phyloP scores from a whole-genome alignment of 1,140 invertebrate genomes.

The Zaprionus ornatus region DNA sequence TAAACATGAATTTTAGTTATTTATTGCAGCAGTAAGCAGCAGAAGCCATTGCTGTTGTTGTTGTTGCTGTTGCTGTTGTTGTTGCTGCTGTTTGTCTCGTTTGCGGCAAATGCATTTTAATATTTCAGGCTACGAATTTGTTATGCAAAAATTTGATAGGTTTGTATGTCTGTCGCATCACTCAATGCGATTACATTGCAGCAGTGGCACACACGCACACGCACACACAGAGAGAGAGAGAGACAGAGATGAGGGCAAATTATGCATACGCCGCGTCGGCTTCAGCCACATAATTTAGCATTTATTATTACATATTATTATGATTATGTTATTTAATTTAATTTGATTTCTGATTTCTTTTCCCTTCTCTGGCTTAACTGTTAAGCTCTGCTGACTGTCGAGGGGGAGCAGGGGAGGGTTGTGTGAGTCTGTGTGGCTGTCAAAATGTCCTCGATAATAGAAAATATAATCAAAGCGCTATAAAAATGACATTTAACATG shows the following conservation, averaged over 20 bases:
- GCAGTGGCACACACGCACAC: background rate
- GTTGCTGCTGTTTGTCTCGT: constrained; percentile 47
- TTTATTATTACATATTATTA: constrained; percentile 80
- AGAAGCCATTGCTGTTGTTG: constrained; percentile 26
- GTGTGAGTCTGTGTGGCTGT: constrained; percentile 11
- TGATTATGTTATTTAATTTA: constrained; percentile 82
- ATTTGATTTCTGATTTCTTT: constrained; percentile 67
- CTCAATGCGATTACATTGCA: constrained; percentile 71
- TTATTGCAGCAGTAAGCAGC: constrained; percentile 51
- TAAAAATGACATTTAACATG: constrained; percentile 82
- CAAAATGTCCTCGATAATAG: constrained; percentile 80
- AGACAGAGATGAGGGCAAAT: constrained; percentile 43
- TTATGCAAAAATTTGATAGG: constrained; percentile 76
- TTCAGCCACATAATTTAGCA: constrained; percentile 72
- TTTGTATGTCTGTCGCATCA: constrained; percentile 55
- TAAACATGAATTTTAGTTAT: constrained; percentile 78
- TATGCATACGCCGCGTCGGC: constrained; percentile 76
- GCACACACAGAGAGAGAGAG: background rate
- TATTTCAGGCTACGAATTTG: constrained; percentile 76
- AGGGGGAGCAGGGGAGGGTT: constrained; percentile 33
- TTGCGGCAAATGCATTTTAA: constrained; percentile 78
- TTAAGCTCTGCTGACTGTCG: constrained; percentile 54
- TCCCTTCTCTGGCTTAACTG: constrained; percentile 46
- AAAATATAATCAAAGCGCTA: constrained; percentile 82
- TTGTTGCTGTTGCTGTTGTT: constrained; percentile 8